Evolutionary conservation across 1,140 invertebrate species (phyloP), one percentile per base, ranked within the genome.

Genomic region (Oryctes rhinoceros): DNA sequence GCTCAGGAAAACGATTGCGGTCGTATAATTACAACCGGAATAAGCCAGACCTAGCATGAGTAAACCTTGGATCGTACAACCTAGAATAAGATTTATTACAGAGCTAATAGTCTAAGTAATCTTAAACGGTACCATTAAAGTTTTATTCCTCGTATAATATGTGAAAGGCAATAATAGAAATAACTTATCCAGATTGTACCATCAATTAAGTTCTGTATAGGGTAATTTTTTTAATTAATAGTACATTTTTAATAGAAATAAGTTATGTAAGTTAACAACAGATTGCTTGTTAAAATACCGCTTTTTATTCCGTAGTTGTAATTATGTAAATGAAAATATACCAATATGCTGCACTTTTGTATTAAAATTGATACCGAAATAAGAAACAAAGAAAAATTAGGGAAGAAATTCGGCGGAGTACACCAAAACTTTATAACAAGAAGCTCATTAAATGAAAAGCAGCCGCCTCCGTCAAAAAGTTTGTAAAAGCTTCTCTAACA

Each of bases 1-100:
- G 49, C 92, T 91, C 78, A 94, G 88, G 78, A 93, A 90, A 4
- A 91, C 81, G 24, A 92, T 90, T 0, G 93, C 92, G 0, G 90
- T 84, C 4, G 87, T 88, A 10, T 90, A 88, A 82, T 93, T 88
- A 83, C 93, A 93, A 1, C 92, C 93, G 49, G 91, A 92, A 79
- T 89, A 92, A 0, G 91, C 91, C 35, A 94, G 82, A 0, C 86
- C 89, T 11, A 94, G 80, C 4, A 92, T 90, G 10, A 92, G 86
- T 0, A 92, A 89, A 11, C 85, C 86, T 81, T 87, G 86, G 11
- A 84, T 82, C 2, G 84, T 83, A 71, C 82, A 84, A 81, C 85
- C 86, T 87, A 81, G n/a, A 83, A 85, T 82, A 15, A 82, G 15
- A 59, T 71, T 71, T 71, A 71, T 4, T 71, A 30, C 0, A 37